Conservation (phyloP, 2,888 invertebrate genomes). For the Unio pictorum region DNA sequence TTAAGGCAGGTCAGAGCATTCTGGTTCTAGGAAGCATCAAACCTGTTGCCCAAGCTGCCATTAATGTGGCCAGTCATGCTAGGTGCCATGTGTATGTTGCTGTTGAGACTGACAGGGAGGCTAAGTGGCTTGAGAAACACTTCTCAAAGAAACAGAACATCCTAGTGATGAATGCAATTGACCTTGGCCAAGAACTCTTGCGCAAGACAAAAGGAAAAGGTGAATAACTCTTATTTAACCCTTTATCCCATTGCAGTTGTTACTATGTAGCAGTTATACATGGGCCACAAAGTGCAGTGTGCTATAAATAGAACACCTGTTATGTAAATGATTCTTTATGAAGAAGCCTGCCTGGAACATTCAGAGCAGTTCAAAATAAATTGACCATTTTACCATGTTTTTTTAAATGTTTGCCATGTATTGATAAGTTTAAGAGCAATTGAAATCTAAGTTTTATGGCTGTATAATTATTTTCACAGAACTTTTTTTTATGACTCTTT, state of each 20-base stretch:
- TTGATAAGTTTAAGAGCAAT: too few species aligned
- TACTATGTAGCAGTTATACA: background rate
- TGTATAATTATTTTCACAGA: too few species aligned
- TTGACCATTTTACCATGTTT: too few species aligned
- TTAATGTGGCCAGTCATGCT: conserved; percentile 91
- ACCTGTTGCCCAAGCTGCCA: conserved; percentile 96
- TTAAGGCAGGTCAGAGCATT: conserved; percentile 81
- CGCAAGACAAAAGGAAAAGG: conserved; percentile 26
- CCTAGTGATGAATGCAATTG: conserved; percentile 6
- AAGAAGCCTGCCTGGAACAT: too few species aligned
- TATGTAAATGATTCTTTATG: too few species aligned
- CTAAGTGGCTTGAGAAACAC: conserved; percentile 85
- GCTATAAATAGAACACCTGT: too few species aligned
- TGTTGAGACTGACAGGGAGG: conserved; percentile 86
- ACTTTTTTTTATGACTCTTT: too few species aligned
- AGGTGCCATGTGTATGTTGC: conserved; percentile 86
- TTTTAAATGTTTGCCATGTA: too few species aligned
- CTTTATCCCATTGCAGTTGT: background rate
- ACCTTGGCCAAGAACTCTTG: conserved; percentile 18
- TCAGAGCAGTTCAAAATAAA: too few species aligned
- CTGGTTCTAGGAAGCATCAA: conserved; percentile 79
- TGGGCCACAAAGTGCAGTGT: too few species aligned
- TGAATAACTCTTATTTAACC: background rate
- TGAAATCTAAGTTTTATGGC: too few species aligned
- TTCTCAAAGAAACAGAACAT: conserved; percentile 11